Conservation (phyloP, 2,797 vertebrate species). For the Chromobotia macracanthus region DNA sequence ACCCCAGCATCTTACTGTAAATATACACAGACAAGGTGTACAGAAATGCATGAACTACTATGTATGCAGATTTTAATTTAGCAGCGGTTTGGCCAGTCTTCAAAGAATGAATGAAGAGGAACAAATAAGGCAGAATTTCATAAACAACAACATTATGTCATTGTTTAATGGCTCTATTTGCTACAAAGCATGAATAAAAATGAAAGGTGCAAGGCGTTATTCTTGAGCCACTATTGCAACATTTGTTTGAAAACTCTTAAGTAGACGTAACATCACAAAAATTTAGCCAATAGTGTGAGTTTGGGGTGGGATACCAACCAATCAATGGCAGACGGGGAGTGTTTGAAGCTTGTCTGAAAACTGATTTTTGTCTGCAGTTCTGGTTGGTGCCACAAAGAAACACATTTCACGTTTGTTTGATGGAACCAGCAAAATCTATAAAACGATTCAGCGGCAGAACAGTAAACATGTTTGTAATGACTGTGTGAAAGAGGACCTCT, state of each 20-base stretch:
- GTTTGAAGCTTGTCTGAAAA: background rate
- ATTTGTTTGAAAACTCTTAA: no score
- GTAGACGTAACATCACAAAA: no score
- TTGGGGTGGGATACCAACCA: background rate
- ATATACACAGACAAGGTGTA: slow-evolving; percentile 20
- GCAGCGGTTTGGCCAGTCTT: background rate
- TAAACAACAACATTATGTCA: no score
- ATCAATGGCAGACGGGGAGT: slow-evolving; percentile 3
- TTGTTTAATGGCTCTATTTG: background rate
- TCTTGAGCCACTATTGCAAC: background rate
- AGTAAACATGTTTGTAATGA: slow-evolving; percentile 3
- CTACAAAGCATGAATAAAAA: no score
- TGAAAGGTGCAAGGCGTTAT: background rate
- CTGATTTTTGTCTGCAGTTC: background rate
- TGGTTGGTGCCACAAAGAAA: background rate
- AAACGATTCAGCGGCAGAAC: slow-evolving; percentile 13
- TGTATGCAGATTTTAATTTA: background rate
- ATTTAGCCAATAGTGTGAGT: background rate
- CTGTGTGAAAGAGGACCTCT: background rate
- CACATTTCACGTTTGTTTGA: background rate
- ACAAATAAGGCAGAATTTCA: background rate
- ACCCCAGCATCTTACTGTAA: background rate
- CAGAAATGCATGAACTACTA: slow-evolving; percentile 23
- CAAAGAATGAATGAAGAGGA: background rate
- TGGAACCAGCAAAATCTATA: background rate